Conservation (phyloP, 2,113 vertebrate species). For the Odocoileus virginianus region DNA sequence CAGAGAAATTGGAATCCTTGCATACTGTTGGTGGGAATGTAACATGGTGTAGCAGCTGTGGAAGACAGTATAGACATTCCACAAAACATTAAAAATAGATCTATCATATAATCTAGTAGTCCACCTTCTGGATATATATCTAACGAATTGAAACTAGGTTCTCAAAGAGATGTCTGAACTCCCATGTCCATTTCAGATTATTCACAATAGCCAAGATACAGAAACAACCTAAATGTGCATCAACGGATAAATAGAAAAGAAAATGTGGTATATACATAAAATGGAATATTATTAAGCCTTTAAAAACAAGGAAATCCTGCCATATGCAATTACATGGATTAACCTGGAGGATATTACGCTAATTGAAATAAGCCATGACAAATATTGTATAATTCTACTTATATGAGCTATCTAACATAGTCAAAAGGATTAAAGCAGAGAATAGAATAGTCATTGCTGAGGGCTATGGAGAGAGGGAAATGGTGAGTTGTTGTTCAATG, state of each 20-base stretch:
- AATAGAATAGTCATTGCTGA: not conserved
- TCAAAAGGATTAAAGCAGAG: not conserved
- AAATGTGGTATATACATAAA: not conserved
- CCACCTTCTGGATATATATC: not conserved
- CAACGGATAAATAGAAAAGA: not conserved
- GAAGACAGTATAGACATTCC: not conserved
- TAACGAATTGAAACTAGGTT: not conserved
- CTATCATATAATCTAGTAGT: not conserved
- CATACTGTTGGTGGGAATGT: not conserved
- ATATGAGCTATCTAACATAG: not conserved
- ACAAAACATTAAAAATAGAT: not conserved
- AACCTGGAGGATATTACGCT: not conserved
- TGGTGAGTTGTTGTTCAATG: not conserved
- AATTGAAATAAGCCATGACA: not conserved
- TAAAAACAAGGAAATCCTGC: not conserved
- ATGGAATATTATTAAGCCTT: not conserved
- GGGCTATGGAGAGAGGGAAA: not conserved
- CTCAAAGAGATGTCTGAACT: not conserved
- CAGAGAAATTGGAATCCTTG: not conserved
- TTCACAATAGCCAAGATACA: not conserved
- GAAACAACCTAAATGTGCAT: not conserved
- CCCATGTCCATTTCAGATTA: not conserved
- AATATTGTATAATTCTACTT: not conserved
- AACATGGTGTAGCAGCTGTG: not conserved
- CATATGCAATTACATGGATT: not conserved